These are phyloP conservation scores for Paramuricea clavata DNA, from an alignment of 92 coral and sea anemone species.

Conservation along the genomic window DNA sequence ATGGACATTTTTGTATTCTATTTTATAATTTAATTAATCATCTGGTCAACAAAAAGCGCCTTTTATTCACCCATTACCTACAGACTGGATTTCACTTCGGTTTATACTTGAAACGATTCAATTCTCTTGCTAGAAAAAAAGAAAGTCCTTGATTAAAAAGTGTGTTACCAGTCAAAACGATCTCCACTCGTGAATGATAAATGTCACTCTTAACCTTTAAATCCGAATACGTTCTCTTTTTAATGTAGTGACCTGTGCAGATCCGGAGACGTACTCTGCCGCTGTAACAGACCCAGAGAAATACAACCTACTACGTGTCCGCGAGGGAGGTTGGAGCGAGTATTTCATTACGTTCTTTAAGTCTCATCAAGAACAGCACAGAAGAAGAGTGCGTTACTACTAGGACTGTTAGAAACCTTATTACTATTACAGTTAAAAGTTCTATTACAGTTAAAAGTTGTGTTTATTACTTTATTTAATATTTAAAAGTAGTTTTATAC, in stretches of 20 bases:
- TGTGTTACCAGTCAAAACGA: too few relatives aligned
- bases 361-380: slow-evolving; percentile 78
- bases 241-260: slow-evolving; percentile 70
- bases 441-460: background rate
- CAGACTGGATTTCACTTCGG: too few relatives aligned
- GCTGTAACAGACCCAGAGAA: slow-evolving; percentile 73
- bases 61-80: too few relatives aligned
- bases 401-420: background rate
- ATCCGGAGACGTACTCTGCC: slow-evolving; percentile 71
- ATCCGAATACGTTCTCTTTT: background rate
- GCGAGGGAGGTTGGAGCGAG: slow-evolving; percentile 92
- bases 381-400: slow-evolving; percentile 76
- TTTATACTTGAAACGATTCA: too few relatives aligned
- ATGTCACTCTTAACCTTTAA: too few relatives aligned
- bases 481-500: background rate
- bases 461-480: background rate
- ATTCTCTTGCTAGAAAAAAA: too few relatives aligned
- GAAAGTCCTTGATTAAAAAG: too few relatives aligned
- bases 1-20: too few relatives aligned
- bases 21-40: too few relatives aligned
- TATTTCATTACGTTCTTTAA: slow-evolving; percentile 76
- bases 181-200: too few relatives aligned
- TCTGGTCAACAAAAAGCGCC: too few relatives aligned
- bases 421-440: too few relatives aligned
- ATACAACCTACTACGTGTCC: slow-evolving; percentile 80